phyloP scores from a whole-genome alignment of 2,797 vertebrate species.

The Spatula versicolor region DNA sequence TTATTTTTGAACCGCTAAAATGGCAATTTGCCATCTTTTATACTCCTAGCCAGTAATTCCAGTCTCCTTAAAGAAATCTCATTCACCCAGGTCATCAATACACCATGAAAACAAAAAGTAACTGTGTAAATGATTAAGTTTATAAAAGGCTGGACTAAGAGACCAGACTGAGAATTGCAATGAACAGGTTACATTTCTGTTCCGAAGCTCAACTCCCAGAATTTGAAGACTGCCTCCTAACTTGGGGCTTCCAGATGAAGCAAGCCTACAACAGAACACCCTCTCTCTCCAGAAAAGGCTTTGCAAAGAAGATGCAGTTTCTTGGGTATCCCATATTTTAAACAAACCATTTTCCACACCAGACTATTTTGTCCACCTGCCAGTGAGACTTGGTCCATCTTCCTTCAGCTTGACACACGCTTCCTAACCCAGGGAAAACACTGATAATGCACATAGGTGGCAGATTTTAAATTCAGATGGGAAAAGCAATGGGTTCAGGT shows the following conservation, averaged over 20 bases:
- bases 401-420: not conserved
- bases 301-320: not conserved
- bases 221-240: not conserved
- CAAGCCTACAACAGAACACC: not conserved
- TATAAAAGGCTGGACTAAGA: not conserved
- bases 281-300: not conserved
- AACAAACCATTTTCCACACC: not conserved
- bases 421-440: not conserved
- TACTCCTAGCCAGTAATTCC: not conserved
- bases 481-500: not conserved
- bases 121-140: not conserved
- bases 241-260: not conserved
- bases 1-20: conserved; percentile 14
- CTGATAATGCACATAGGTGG: not conserved
- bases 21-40: not conserved
- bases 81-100: not conserved
- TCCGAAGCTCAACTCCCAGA: not conserved
- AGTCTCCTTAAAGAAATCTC: not conserved
- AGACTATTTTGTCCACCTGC: not conserved
- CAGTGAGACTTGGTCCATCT: not conserved
- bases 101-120: not conserved
- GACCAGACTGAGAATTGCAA: not conserved
- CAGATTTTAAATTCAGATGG: not conserved
- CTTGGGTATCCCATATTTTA: not conserved
- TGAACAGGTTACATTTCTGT: not conserved